Conservation (phyloP, 1,140 invertebrate genomes). For the Drosophila tsacasi region DNA sequence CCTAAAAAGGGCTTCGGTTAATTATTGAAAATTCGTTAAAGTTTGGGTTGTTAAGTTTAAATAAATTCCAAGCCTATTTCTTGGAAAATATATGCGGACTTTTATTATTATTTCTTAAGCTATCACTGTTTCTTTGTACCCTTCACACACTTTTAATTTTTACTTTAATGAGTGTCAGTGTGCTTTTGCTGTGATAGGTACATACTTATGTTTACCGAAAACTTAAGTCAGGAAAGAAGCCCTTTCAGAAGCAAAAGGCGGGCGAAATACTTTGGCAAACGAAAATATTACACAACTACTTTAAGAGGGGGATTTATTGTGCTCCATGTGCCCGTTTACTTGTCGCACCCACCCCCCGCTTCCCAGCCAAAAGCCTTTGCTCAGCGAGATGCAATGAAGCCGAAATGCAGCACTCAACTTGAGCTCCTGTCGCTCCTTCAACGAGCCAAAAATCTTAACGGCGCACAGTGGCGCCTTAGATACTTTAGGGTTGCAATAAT, state of each 20-base stretch:
- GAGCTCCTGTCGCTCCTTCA: constrained; percentile 32
- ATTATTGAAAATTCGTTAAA: background rate
- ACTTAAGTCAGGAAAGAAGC: constrained; percentile 71
- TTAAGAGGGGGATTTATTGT: constrained; percentile 74
- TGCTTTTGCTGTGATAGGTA: constrained; percentile 6
- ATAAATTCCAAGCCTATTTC: too few species aligned
- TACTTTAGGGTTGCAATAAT: too few species aligned
- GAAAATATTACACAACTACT: constrained; percentile 67
- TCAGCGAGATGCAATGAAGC: constrained; percentile 70
- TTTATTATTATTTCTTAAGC: background rate
- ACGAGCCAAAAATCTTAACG: constrained; percentile 59
- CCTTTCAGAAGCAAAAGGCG: constrained; percentile 33
- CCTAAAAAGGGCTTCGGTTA: background rate
- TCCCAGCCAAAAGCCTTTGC: constrained; percentile 29
- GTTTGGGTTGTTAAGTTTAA: background rate
- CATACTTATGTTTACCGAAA: constrained; percentile 64
- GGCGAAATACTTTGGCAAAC: constrained; percentile 57
- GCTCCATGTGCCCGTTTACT: constrained; percentile 15
- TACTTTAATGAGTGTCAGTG: constrained; percentile 58
- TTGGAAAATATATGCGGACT: too few species aligned
- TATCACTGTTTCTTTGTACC: background rate
- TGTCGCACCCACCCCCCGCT: background rate
- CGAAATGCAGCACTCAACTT: constrained; percentile 77
- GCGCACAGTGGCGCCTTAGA: too few species aligned
- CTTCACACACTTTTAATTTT: background rate